Conservation (phyloP, 37 sponge, comb jelly and placozoan genomes). For the Aphrocallistes beatrix region DNA sequence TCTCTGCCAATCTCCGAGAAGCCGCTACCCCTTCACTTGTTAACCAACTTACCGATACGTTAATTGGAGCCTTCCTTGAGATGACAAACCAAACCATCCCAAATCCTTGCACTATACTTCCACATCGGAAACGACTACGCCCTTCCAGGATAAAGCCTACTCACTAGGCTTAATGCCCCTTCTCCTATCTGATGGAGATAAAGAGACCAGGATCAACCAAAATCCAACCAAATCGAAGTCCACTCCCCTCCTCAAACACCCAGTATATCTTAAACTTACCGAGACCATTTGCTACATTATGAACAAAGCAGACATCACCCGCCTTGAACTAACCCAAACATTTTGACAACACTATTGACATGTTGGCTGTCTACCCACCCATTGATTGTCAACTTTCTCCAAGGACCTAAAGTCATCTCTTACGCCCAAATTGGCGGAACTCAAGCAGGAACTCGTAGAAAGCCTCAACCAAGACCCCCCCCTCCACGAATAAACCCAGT, state of each 20-base stretch:
- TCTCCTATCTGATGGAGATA: background rate
- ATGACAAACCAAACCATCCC: no score
- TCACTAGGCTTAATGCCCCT: background rate
- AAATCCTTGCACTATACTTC: background rate
- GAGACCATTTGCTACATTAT: background rate
- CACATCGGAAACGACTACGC: background rate
- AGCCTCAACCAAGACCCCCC: background rate
- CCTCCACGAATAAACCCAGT: background rate
- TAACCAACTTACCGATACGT: no score
- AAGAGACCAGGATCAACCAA: background rate
- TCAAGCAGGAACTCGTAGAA: background rate
- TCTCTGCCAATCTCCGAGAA: no score
- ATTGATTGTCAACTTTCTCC: background rate
- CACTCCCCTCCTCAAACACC: background rate
- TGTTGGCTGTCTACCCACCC: background rate
- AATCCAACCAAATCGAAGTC: background rate
- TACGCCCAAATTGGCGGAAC: background rate
- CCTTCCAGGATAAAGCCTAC: background rate
- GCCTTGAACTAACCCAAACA: background rate
- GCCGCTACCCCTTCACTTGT: no score
- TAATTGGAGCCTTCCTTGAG: no score
- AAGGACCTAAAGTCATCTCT: background rate
- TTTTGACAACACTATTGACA: background rate
- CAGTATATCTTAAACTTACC: background rate
- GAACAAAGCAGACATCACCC: background rate